Evolutionary conservation across 2,113 vertebrate species (phyloP).

Genomic region (Lepus americanus): DNA sequence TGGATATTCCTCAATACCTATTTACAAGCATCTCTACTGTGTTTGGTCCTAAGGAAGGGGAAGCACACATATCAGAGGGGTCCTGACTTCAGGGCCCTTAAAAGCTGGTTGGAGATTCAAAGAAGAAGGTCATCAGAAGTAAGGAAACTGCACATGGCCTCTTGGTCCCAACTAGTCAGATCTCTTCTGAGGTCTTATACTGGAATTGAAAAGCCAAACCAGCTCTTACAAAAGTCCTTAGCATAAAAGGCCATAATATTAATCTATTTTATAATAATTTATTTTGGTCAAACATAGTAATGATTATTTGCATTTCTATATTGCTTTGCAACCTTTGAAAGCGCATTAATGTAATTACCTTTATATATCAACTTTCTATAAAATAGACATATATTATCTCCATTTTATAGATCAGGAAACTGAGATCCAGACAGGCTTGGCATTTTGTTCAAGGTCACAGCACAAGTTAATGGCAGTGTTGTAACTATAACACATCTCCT

Average conservation of each 20-base stretch:
- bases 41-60: neutral
- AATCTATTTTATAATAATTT: neutral
- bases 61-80: neutral
- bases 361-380: neutral
- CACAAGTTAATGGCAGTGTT: neutral
- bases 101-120: neutral
- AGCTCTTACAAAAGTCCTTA: neutral
- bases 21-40: neutral
- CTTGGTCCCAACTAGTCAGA: neutral
- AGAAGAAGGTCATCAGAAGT: neutral
- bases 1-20: neutral
- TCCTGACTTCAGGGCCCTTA: too few species aligned
- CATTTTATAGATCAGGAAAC: neutral
- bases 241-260: neutral
- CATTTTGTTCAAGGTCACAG: neutral
- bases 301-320: neutral
- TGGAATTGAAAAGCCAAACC: neutral
- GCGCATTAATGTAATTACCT: neutral
- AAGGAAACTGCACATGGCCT: neutral
- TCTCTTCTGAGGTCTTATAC: neutral
- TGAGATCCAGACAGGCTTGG: neutral
- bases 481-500: neutral
- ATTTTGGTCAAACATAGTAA: neutral
- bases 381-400: neutral
- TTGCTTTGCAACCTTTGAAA: slow-evolving; percentile 22